Evolutionary conservation across 2,797 vertebrate species (phyloP).

Genomic region (Oryzias sinensis): DNA sequence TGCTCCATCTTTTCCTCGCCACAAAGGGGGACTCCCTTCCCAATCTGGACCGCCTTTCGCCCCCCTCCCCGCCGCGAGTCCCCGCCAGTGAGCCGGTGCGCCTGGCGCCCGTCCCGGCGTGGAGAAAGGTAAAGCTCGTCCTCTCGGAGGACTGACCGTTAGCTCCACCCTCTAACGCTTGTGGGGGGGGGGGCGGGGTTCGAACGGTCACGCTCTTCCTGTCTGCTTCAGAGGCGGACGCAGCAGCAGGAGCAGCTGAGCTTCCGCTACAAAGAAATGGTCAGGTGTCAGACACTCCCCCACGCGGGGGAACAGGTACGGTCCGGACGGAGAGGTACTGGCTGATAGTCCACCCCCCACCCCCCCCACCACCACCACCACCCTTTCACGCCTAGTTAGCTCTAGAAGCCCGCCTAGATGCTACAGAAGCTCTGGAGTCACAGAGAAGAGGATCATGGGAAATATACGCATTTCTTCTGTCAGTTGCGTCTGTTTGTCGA

Average conservation of each 20-base stretch:
- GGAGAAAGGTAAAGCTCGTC: constrained; percentile 92
- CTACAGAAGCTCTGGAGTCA: too few species aligned
- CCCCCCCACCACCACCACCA: neutral
- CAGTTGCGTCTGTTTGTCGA: too few species aligned
- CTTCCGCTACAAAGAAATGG: constrained; percentile 77
- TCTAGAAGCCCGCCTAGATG: neutral
- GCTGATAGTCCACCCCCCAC: constrained; percentile 21
- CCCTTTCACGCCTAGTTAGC: constrained; percentile 7
- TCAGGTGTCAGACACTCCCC: constrained; percentile 76
- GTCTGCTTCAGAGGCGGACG: constrained; percentile 70
- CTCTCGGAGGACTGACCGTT: constrained; percentile 39
- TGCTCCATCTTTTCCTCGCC: constrained; percentile 42
- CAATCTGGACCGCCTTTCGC: constrained; percentile 83
- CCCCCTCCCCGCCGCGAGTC: constrained; percentile 72
- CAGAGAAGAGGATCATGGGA: too few species aligned
- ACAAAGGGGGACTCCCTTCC: constrained; percentile 80
- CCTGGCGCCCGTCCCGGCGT: constrained; percentile 83
- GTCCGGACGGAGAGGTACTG: constrained; percentile 10
- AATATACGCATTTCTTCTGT: too few species aligned
- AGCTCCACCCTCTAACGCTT: constrained; percentile 34
- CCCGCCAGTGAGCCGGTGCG: constrained; percentile 79
- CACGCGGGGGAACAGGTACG: constrained; percentile 74
- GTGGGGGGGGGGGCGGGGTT: constrained; percentile 17
- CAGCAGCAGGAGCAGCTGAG: constrained; percentile 80
- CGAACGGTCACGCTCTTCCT: constrained; percentile 26